A percentile compares a stretch with the other conserved stretches of the same genome.
Conservation (phyloP, 2,113 vertebrate genomes). For the Pteruthius melanotis region DNA sequence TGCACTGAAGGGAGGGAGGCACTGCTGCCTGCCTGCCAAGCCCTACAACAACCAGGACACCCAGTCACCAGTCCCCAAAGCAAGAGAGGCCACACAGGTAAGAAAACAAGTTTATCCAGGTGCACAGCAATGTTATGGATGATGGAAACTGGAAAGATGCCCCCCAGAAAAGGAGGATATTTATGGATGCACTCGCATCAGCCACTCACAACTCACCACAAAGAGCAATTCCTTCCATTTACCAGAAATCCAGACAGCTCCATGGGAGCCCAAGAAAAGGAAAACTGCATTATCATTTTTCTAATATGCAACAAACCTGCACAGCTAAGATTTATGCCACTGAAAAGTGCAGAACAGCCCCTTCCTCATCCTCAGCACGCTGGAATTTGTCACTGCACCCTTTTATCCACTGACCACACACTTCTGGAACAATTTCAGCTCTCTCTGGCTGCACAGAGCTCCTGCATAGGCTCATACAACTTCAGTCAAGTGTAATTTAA, state of each 20-base stretch:
- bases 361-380: background rate
- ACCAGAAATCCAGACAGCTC: background rate
- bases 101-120: constrained; percentile 11
- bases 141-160: background rate
- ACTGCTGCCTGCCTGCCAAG: background rate
- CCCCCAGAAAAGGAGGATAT: background rate
- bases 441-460: background rate
- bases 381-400: background rate
- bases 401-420: background rate
- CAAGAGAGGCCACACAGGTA: background rate
- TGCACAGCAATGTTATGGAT: background rate
- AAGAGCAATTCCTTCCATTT: background rate
- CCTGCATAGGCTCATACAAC: background rate
- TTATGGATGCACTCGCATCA: background rate
- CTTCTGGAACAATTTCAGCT: background rate
- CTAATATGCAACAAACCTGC: background rate
- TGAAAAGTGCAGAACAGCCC: background rate
- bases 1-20: no score
- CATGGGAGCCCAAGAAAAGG: background rate
- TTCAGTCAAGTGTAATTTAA: background rate
- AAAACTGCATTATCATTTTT: accelerated
- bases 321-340: accelerated
- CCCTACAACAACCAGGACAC: background rate
- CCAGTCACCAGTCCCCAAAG: background rate
- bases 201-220: background rate